Evolutionary conservation across 2,113 vertebrate genomes (phyloP).

Genomic region (Platysteira castanea): DNA sequence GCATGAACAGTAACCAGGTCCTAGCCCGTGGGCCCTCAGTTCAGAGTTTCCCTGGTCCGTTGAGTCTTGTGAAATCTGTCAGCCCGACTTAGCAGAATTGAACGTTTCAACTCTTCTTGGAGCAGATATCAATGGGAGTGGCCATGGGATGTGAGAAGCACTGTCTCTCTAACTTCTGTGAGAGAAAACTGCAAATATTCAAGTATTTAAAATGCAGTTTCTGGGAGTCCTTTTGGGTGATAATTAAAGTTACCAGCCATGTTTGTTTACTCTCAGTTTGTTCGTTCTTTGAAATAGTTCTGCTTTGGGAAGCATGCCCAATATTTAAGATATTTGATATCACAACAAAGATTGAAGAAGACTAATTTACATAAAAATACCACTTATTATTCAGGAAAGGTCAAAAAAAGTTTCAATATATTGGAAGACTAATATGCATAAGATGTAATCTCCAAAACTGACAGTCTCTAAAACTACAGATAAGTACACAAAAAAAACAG

Average conservation of each 20-base stretch:
- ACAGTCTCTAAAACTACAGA: neutral
- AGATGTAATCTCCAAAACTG: neutral
- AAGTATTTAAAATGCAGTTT: neutral
- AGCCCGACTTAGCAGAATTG: neutral
- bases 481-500: neutral
- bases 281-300: neutral
- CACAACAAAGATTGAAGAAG: neutral
- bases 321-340: neutral
- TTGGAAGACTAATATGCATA: neutral
- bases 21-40: neutral
- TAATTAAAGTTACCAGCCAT: neutral
- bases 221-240: neutral
- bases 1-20: neutral
- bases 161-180: neutral
- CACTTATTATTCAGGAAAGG: neutral
- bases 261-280: neutral
- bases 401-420: neutral
- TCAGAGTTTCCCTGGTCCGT: neutral
- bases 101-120: neutral
- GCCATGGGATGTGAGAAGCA: neutral
- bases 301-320: neutral
- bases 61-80: neutral
- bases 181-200: neutral
- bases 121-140: accelerated
- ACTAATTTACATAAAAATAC: neutral